phyloP scores from a whole-genome alignment of 1,140 invertebrate species.

The Apolygus lucorum region DNA sequence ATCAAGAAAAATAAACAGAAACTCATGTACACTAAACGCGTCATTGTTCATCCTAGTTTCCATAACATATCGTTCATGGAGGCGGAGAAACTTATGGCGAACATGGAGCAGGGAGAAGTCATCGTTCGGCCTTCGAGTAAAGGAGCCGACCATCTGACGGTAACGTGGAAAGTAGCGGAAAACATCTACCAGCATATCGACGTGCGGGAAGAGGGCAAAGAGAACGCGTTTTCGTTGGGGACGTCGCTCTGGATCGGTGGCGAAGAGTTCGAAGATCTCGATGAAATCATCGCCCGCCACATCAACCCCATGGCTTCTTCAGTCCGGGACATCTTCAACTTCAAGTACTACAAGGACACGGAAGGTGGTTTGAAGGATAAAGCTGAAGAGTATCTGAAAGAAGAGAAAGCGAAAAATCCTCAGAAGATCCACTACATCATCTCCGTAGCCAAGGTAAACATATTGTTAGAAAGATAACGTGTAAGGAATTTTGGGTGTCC shows the following conservation, averaged over 20 bases:
- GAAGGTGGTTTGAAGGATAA: conserved; percentile 67
- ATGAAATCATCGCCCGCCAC: conserved; percentile 96
- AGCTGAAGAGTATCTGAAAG: conserved; percentile 76
- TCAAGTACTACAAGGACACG: conserved; percentile 78
- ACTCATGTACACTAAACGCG: conserved; percentile 82
- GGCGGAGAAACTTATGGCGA: conserved; percentile 80
- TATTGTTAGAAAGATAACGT: too few species aligned
- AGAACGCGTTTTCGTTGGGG: conserved; percentile 92
- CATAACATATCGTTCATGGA: conserved; percentile 93
- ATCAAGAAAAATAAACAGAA: conserved; percentile 68
- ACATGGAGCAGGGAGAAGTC: conserved; percentile 92
- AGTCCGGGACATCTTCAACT: conserved; percentile 80
- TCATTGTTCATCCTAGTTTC: conserved; percentile 96
- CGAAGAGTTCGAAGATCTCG: conserved; percentile 94
- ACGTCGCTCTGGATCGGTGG: conserved; percentile 76
- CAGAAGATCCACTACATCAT: conserved; percentile 86
- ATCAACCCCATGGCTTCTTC: conserved; percentile 92
- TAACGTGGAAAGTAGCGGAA: conserved; percentile 96
- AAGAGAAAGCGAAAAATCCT: conserved; percentile 76
- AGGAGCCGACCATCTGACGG: conserved; percentile 89
- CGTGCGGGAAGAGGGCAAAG: conserved; percentile 90
- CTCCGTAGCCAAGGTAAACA: conserved; percentile 60
- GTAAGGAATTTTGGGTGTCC: too few species aligned
- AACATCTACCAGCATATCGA: conserved; percentile 94
- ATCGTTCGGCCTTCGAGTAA: conserved; percentile 94